Base-by-base conservation (phyloP, 2,113 vertebrate genomes). In the Emydocephalus ijimae region DNA sequence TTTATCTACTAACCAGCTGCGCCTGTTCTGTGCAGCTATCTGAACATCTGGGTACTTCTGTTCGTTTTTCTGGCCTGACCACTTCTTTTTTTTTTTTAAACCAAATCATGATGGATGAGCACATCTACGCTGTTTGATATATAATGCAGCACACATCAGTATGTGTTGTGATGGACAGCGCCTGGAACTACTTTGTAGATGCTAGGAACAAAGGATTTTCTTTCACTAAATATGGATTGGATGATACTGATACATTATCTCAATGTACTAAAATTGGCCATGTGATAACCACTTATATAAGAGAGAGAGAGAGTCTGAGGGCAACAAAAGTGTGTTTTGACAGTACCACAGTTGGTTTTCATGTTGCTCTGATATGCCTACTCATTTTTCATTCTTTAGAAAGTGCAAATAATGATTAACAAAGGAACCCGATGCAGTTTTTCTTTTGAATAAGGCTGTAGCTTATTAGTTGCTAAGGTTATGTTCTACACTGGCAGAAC, bases 331-430 rank as follows among this genome's bases (percentile, higher is more conserved):
- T 15, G 93, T 89, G 88, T 94, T 81, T 89, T 93, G 57, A 48
- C 86, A 93, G 57, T 90, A 52, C 3, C 2, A 0, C 4, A 85
- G 34, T 39, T 93, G 95, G 81, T 87, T 43, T 95, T 96, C 59
- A 95, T 95, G 93, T 92, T 88, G 89, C 93, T 96, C 92, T 95
- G 91, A 88, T 55, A 74, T 64, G 94, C 90, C 90, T 92, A 89
- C 56, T 94, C 1, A 1, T 81, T 94, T 96, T 94, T 93, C 90
- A 87, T 56, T 94, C 52, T 43, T 74, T 81, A 91, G 87, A 93
- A 69, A 89, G 45, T 5, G n/a, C 88, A 48, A 56, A 81, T 39
- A n/a, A 85, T 91, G 90, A 85, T 94, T 91, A 93, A 50, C 50
- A 91, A 86, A 95, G 94, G 94, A 96, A 94, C 90, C 93, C 92